These are phyloP conservation scores for Triplophysa yarkandensis DNA, from an alignment of 2,797 vertebrate genomes.

Conservation along the genomic window DNA sequence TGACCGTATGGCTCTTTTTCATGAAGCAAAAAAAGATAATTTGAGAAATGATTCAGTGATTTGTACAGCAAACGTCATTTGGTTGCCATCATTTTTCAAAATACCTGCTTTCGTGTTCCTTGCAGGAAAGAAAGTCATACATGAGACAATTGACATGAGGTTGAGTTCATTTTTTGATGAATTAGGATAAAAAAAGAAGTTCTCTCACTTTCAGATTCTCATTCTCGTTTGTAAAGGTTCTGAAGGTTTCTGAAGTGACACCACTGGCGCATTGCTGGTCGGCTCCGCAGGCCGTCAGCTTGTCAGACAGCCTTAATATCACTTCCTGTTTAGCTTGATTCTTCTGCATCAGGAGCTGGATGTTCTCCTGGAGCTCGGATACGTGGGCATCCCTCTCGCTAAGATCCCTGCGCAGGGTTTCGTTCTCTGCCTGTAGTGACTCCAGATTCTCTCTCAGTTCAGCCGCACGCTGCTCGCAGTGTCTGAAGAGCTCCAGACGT, in stretches of 20 bases:
- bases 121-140: too few relatives aligned
- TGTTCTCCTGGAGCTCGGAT: constrained; percentile 74
- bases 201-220: constrained; percentile 83
- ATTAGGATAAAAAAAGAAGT: not conserved
- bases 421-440: constrained; percentile 72
- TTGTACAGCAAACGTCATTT: too few relatives aligned
- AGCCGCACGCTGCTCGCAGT: constrained; percentile 82
- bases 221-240: constrained; percentile 76
- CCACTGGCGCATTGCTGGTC: constrained; percentile 37
- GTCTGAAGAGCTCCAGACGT: constrained; percentile 86
- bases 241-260: constrained; percentile 64
- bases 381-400: constrained; percentile 73
- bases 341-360: constrained; percentile 82
- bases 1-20: too few relatives aligned
- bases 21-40: too few relatives aligned
- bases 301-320: constrained; percentile 84
- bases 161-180: too few relatives aligned
- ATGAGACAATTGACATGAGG: too few relatives aligned
- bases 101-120: too few relatives aligned
- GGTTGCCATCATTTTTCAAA: not conserved
- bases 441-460: constrained; percentile 76
- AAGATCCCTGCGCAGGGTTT: constrained; percentile 66
- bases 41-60: too few relatives aligned
- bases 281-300: constrained; percentile 71
- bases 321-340: constrained; percentile 88